A percentile compares a stretch with the other conserved stretches of the same genome.
phyloP scores from a whole-genome alignment of 2,797 vertebrate genomes.

The Lacerta viridis region DNA sequence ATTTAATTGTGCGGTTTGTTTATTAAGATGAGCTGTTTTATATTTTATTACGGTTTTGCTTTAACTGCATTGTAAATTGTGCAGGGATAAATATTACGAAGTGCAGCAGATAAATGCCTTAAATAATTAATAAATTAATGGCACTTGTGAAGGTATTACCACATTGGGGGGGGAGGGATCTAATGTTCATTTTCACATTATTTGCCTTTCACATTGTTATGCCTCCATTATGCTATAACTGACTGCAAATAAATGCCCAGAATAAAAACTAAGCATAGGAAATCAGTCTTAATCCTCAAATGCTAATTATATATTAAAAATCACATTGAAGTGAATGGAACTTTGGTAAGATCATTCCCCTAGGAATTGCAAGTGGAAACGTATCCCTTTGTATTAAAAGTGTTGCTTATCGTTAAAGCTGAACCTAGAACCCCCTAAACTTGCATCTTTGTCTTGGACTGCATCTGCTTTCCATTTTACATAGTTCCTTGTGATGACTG shows the following conservation, averaged over 20 bases:
- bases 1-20: not conserved
- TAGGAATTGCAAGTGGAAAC: not conserved
- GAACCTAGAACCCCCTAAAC: not conserved
- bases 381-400: not conserved
- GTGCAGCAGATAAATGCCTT: not conserved
- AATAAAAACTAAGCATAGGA: not conserved
- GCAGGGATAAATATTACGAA: not conserved
- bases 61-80: not conserved
- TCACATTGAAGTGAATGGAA: not conserved
- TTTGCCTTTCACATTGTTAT: not conserved
- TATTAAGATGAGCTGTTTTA: not conserved
- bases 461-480: not conserved
- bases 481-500: slow-evolving; percentile 37
- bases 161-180: not conserved
- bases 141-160: not conserved
- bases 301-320: too few species aligned
- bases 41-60: not conserved
- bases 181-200: not conserved
- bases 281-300: not conserved
- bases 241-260: not conserved
- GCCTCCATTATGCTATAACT: not conserved
- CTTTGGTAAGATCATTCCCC: not conserved
- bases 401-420: not conserved
- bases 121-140: not conserved
- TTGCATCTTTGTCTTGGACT: slow-evolving; percentile 27